Conservation (phyloP, 2,888 invertebrate genomes). For the Drosophila histrio region DNA sequence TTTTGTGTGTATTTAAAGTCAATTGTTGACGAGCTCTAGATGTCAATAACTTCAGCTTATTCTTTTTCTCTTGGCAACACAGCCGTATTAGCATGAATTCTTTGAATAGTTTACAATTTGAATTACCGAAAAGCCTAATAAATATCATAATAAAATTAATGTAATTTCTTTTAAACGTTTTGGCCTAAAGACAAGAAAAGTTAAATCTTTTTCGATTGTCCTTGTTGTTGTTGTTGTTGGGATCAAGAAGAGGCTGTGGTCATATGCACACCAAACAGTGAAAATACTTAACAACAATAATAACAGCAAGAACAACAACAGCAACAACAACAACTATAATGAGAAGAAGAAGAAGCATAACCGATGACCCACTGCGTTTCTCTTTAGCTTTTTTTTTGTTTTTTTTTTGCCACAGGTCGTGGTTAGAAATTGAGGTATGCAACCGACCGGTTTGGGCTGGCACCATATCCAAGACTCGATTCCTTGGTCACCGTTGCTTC, state of each 20-base stretch:
- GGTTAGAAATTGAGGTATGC: conserved; percentile 79
- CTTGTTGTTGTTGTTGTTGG: conserved; percentile 54
- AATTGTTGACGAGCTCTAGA: too few relatives aligned
- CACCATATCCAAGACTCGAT: conserved; percentile 59
- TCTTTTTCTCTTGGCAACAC: neutral
- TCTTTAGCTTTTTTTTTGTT: conserved; percentile 53
- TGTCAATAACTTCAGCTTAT: neutral
- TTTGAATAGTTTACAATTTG: neutral
- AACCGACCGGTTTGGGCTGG: conserved; percentile 76
- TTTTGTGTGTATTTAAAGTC: too few relatives aligned
- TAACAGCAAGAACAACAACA: conserved; percentile 18
- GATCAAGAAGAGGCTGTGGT: conserved; percentile 38
- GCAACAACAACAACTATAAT: conserved; percentile 5
- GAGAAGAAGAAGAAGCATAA: conserved; percentile 54
- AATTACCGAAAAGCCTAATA: neutral
- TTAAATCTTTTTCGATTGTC: conserved; percentile 44
- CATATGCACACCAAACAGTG: conserved; percentile 28
- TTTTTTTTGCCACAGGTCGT: conserved; percentile 73
- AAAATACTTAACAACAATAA: conserved; percentile 44
- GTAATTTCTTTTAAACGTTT: conserved; percentile 21
- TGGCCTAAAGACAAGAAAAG: conserved; percentile 16
- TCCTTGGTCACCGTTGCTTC: conserved; percentile 44
- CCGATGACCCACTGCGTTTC: conserved; percentile 82
- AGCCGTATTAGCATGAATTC: neutral
- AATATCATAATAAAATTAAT: conserved; percentile 3